Evolutionary conservation across 2,113 vertebrate genomes (phyloP), one percentile per base, ranked within the genome.

Genomic region (Glaucidium brasilianum): DNA sequence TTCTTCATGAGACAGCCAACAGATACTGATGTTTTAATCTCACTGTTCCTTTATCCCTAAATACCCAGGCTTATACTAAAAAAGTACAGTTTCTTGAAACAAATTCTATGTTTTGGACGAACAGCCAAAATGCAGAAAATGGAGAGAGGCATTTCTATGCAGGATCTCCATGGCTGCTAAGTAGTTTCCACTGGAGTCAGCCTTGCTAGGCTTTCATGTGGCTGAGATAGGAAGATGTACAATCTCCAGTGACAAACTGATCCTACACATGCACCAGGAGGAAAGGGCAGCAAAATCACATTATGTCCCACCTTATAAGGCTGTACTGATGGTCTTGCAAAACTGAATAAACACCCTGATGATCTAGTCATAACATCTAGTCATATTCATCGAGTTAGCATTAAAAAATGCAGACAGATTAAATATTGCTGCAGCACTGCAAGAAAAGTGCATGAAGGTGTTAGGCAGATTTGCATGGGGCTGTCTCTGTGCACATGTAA

Each of bases 191-290:
- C 45, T 37, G 32, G 41, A 76, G 37, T 34, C 85, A 93, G 62
- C 66, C 68, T 83, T 88, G 37, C 59, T 37, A 62, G n/a, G 73
- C 60, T 43, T 71, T 79, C 72, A 53, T 0, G 0, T 55, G 82
- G 62, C 53, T 68, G 41, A 73, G 69, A 71, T 30, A 64, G 56
- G 60, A 35, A 64, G 41, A 79, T 32, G 35, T 3, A 22, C 7
- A 2, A 5, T 45, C 32, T 49, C 32, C 72, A 37, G 6, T 3
- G 26, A 55, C n/a, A 23, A n/a, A 85, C 29, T 23, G 47, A 4
- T 34, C 18, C 72, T 37, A 34, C 50, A 9, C n/a, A 15, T 18
- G 43, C 7, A 27, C 55, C 0, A 0, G n/a, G 41, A 75, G 81
- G 37, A 39, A 77, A 52, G 45, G 68, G 63, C 58, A 56, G 49